Base-by-base conservation (phyloP, 2,113 vertebrate species). In the Pipa parva region DNA sequence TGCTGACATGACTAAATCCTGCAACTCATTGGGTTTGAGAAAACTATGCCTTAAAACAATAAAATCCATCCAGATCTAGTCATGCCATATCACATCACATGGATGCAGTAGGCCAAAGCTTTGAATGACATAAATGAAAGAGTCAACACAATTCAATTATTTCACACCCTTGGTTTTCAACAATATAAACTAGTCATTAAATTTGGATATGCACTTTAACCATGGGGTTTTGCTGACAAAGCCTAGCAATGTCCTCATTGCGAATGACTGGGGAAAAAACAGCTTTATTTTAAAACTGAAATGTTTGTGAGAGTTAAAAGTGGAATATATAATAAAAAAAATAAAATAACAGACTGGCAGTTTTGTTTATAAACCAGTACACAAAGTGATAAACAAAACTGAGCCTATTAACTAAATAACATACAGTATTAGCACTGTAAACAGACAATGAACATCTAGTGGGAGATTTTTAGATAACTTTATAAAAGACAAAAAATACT, bases 371-470 rank as follows among this genome's bases (percentile, higher is more conserved):
- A n/a, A n/a, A n/a, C n/a, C n/a, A n/a, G n/a, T n/a, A n/a, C n/a
- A n/a, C n/a, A n/a, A n/a, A n/a, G n/a, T n/a, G n/a, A n/a, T n/a
- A n/a, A n/a, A n/a, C n/a, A n/a, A n/a, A n/a, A n/a, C n/a, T n/a
- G n/a, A n/a, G n/a, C n/a, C n/a, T n/a, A 27, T 25, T 68, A 80
- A 79, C 86, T 82, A 80, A 88, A 80, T 75, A 84, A 80, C 78
- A 71, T 87, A 86, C 86, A 89, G 85, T 86, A 87, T 81, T 85
- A 78, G 85, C 76, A 73, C 81, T 75, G 82, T 84, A 83, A 86
- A 88, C 84, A 81, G 85, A 87, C 80, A 84, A 80, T 59, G 83
- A 80, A 83, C 76, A 88, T 83, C 80, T 85, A 84, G 78, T 84
- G 86, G 73, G 75, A 83, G 83, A 74, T 79, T 81, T 75, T 84